A percentile compares a stretch with the other conserved stretches of the same genome.
phyloP scores from a whole-genome alignment of 2,797 vertebrate species.

The Sibirionetta formosa region DNA sequence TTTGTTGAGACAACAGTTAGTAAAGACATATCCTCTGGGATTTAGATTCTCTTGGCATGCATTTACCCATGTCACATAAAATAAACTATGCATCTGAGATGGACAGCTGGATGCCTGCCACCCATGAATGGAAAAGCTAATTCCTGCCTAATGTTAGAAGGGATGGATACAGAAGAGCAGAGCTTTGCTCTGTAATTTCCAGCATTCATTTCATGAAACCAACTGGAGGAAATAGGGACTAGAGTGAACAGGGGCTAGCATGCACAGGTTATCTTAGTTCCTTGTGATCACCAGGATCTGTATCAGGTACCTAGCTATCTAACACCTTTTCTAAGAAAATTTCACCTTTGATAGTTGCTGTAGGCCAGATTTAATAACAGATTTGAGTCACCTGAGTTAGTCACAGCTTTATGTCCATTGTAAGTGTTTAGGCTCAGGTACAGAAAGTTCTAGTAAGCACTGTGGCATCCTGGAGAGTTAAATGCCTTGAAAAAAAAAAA shows the following conservation, averaged over 20 bases:
- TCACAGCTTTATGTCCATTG: background rate
- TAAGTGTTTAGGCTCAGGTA: background rate
- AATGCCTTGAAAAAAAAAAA: background rate
- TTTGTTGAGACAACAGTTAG: conserved; percentile 6
- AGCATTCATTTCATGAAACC: rapidly evolving
- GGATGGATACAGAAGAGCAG: background rate
- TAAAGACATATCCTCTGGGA: background rate
- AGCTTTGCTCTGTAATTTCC: background rate
- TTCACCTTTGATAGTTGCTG: background rate
- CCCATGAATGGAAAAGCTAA: background rate
- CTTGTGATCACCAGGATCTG: background rate
- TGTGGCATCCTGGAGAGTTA: background rate
- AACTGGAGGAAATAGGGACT: background rate
- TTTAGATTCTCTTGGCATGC: background rate
- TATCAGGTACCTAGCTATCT: background rate
- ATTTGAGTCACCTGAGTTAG: background rate
- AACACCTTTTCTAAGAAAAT: background rate
- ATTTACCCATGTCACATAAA: background rate
- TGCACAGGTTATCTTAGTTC: rapidly evolving
- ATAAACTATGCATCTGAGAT: background rate
- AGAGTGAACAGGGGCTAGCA: background rate
- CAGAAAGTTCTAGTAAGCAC: background rate
- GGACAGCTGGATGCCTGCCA: background rate
- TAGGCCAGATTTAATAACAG: background rate
- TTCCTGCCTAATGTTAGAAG: background rate